These are phyloP conservation scores for Acromyrmex heyeri DNA, from an alignment of 1,140 invertebrate genomes.

Conservation along the genomic window DNA sequence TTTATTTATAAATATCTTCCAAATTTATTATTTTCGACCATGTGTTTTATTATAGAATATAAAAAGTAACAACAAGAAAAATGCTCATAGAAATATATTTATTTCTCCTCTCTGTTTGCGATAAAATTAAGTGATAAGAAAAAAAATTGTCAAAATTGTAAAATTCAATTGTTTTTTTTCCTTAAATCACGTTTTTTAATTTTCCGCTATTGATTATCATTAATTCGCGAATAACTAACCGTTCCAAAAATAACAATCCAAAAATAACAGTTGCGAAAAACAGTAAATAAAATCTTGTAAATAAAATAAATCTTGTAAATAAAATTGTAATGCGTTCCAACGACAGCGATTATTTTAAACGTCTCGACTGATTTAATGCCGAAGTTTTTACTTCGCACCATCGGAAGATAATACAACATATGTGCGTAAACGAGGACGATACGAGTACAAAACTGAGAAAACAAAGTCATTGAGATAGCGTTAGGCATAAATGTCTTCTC, in stretches of 20 bases:
- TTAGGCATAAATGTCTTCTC: slow-evolving; percentile 60
- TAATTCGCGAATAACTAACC: not conserved
- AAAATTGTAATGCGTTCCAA: not conserved
- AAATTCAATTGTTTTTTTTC: not conserved
- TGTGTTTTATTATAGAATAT: slow-evolving; percentile 1
- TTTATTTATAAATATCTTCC: not conserved
- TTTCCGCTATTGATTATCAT: not conserved
- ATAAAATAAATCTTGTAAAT: not conserved
- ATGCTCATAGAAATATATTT: not conserved
- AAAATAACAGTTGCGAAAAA: not conserved
- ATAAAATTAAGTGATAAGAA: not conserved
- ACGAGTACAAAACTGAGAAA: slow-evolving; percentile 52
- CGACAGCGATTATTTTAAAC: slow-evolving; percentile 48
- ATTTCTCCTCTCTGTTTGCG: not conserved
- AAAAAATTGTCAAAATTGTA: not conserved
- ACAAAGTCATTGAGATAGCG: slow-evolving; percentile 56
- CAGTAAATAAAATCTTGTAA: not conserved
- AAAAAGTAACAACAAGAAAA: not conserved
- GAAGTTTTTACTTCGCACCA: slow-evolving; percentile 50
- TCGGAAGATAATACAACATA: slow-evolving; percentile 39
- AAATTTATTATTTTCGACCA: not conserved
- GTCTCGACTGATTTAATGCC: slow-evolving; percentile 43
- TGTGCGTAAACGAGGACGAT: slow-evolving; percentile 37
- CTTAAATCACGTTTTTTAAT: not conserved
- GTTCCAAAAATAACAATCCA: not conserved